phyloP scores from a whole-genome alignment of 1,140 invertebrate species.

The Phthorimaea operculella region DNA sequence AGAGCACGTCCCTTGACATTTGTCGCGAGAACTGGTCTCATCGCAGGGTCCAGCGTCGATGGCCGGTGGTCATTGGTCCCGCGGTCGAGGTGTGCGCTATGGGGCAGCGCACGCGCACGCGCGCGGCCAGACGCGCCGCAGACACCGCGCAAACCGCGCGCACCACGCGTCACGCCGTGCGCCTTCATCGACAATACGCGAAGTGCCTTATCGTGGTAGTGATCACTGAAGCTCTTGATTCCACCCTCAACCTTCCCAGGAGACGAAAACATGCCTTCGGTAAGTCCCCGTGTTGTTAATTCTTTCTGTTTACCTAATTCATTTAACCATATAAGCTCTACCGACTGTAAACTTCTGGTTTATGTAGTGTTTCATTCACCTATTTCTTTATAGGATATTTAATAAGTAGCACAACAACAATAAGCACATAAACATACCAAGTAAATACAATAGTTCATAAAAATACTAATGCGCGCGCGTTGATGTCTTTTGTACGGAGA shows the following conservation, averaged over 20 bases:
- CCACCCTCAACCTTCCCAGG: too few relatives aligned
- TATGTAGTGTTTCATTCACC: too few relatives aligned
- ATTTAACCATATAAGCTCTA: too few relatives aligned
- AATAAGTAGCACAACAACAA: too few relatives aligned
- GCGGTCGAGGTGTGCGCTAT: constrained; percentile 22
- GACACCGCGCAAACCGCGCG: constrained; percentile 46
- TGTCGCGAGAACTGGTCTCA: neutral
- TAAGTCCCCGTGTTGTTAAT: too few relatives aligned
- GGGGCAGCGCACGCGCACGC: constrained; percentile 5
- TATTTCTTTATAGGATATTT: too few relatives aligned
- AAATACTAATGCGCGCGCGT: neutral
- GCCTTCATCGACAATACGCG: neutral
- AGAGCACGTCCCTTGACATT: neutral
- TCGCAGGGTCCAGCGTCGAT: neutral
- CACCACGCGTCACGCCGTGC: constrained; percentile 27
- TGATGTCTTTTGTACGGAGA: neutral
- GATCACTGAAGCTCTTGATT: neutral
- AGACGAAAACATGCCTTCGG: too few relatives aligned
- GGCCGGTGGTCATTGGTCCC: too few relatives aligned
- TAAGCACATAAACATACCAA: too few relatives aligned
- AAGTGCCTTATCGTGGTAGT: neutral
- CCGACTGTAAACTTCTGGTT: too few relatives aligned
- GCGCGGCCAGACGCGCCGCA: constrained; percentile 14
- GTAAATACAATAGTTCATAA: too few relatives aligned
- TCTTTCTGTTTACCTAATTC: too few relatives aligned